Evolutionary conservation across 2,797 vertebrate species (phyloP), one percentile per base, ranked within the genome.

Genomic region (Poecile montanus): DNA sequence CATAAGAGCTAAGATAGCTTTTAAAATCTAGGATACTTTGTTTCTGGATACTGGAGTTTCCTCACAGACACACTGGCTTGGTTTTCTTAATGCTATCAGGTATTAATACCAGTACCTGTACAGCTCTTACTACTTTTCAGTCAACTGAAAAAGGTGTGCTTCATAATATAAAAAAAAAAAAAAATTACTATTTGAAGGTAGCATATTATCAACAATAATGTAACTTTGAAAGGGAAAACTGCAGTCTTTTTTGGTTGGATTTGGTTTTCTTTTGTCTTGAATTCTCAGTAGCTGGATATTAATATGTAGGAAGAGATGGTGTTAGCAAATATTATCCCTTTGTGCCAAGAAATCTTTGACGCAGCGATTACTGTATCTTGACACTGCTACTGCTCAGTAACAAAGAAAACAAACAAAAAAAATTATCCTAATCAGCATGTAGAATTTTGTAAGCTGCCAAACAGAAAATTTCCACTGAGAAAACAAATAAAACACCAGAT

Each of bases 1-100:
- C 11, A 48, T 36, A 61, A 14, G 22, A 84, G 47, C 32, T 83
- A 15, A 53, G 13, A 58, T 81, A 84, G 73, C 62, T 23, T 45
- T 50, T 44, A 63, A 85, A 84, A 79, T 74, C 71, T 44, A 71
- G 63, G 79, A 79, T 57, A 70, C 29, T 61, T 86, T 3, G 19
- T 44, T 93, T 36, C 36, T 36, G 36, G 36, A 36, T 36, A 34
- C 6, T 70, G 27, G 38, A 78, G 12, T 50, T 67, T 78, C 53
- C 44, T 16, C n/a, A 81, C 45, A 85, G 30, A 85, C 42, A 60
- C 92, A 91, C 74, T 94, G 90, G 92, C 84, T 95, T 88, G 90
- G 91, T 45, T 92, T 92, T 89, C 68, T 47, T 91, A 95, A 95
- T 91, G 88, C 78, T 74, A 50, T 92, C 81, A 89, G 80, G 45